Conservation (phyloP, 1,140 invertebrate genomes). For the Drosophila arizonae region DNA sequence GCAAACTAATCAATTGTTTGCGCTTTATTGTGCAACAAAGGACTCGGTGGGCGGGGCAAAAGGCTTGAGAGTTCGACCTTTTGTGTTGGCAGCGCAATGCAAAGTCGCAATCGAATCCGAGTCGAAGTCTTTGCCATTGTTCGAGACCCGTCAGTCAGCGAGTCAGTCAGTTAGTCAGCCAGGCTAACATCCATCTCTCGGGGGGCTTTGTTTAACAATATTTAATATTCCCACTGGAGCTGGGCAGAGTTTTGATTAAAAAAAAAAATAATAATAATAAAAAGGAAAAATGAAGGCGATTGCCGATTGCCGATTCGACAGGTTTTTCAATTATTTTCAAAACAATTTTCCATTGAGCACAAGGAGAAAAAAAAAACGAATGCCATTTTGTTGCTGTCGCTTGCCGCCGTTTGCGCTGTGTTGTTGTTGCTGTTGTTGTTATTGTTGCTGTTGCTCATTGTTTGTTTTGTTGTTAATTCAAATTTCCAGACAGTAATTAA, state of each 20-base stretch:
- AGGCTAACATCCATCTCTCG: constrained; percentile 50
- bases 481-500: constrained; percentile 82
- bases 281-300: constrained; percentile 28
- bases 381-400: constrained; percentile 42
- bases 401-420: constrained; percentile 22
- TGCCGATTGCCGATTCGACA: constrained; percentile 72
- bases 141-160: constrained; percentile 30
- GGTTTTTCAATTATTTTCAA: constrained; percentile 77
- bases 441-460: constrained; percentile 40
- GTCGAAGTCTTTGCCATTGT: constrained; percentile 53
- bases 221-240: constrained; percentile 77
- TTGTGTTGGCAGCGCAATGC: constrained; percentile 46
- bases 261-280: constrained; percentile 58
- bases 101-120: constrained; percentile 43
- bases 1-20: constrained; percentile 82
- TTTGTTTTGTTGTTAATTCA: constrained; percentile 70
- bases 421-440: constrained; percentile 41
- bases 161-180: constrained; percentile 13
- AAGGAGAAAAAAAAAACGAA: constrained; percentile 12
- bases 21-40: constrained; percentile 77
- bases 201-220: constrained; percentile 65
- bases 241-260: constrained; percentile 60
- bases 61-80: constrained; percentile 77
- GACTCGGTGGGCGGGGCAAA: constrained; percentile 34
- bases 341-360: constrained; percentile 31